phyloP scores from a whole-genome alignment of 2,888 invertebrate genomes.

The Frankliniella intonsa region DNA sequence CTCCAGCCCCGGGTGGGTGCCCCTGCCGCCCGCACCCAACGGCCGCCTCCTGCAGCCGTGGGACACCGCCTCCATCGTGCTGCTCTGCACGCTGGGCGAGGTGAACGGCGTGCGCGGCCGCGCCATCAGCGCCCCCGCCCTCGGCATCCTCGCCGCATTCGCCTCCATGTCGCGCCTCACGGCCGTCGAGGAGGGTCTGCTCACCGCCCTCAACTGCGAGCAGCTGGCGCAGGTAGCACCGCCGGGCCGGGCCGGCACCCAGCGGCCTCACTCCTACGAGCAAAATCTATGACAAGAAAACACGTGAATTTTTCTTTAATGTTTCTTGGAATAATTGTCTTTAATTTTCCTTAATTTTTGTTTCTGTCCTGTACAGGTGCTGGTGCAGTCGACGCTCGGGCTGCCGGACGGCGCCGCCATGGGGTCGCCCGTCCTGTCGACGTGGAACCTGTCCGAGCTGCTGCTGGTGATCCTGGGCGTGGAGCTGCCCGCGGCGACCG shows the following conservation, averaged over 20 bases:
- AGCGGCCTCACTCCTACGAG: too few relatives aligned
- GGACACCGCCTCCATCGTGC: slow-evolving; percentile 8
- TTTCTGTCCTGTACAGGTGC: not conserved
- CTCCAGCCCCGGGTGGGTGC: not conserved
- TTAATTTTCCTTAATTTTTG: too few relatives aligned
- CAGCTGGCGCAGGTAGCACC: not conserved
- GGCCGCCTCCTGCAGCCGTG: not conserved
- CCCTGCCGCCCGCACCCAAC: not conserved
- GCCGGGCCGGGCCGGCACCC: not conserved
- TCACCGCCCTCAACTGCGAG: not conserved
- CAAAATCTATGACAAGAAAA: too few relatives aligned
- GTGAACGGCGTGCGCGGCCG: not conserved
- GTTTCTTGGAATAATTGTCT: too few relatives aligned
- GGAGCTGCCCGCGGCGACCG: not conserved
- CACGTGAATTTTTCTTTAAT: too few relatives aligned
- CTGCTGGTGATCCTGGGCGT: not conserved
- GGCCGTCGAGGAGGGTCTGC: not conserved
- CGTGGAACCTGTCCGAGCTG: not conserved
- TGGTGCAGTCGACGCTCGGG: not conserved
- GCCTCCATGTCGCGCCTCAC: not conserved
- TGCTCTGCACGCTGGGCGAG: not conserved
- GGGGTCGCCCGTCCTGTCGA: not conserved
- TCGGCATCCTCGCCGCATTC: not conserved
- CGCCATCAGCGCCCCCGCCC: not conserved
- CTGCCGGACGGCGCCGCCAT: not conserved